Conservation (phyloP, 1,140 invertebrate genomes). For the Drosophila bocki region DNA sequence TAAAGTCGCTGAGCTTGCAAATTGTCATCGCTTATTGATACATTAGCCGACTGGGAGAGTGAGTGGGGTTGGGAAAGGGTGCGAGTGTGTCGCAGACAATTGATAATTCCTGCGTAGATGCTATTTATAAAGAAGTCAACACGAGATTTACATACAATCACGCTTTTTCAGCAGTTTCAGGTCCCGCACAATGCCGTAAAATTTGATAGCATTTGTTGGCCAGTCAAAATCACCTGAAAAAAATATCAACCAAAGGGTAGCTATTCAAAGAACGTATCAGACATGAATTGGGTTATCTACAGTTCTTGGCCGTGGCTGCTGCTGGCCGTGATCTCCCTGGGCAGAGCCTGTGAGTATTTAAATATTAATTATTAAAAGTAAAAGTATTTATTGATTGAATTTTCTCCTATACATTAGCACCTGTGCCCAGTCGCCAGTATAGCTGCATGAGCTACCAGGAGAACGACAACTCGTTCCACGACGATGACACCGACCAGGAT, state of each 20-base stretch:
- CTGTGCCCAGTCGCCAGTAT: slow-evolving; percentile 63
- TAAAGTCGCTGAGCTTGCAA: slow-evolving; percentile 58
- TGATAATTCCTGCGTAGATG: slow-evolving; percentile 27
- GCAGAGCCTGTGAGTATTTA: slow-evolving; percentile 51
- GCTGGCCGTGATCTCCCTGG: slow-evolving; percentile 43
- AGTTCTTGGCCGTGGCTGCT: slow-evolving; percentile 39
- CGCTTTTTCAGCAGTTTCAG: slow-evolving; percentile 26
- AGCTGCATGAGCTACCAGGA: slow-evolving; percentile 79
- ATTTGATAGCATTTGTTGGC: background rate
- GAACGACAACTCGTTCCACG: slow-evolving; percentile 66
- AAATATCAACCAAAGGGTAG: slow-evolving; percentile 1
- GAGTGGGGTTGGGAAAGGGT: background rate
- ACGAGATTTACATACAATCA: slow-evolving; percentile 19
- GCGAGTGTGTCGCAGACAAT: slow-evolving; percentile 25
- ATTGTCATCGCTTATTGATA: slow-evolving; percentile 54
- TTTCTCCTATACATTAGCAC: slow-evolving; percentile 21
- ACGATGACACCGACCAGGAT: slow-evolving; percentile 70
- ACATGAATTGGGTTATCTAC: slow-evolving; percentile 49
- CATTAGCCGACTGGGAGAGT: slow-evolving; percentile 9
- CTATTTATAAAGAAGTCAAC: slow-evolving; percentile 37
- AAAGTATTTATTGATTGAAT: background rate
- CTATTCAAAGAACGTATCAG: slow-evolving; percentile 8
- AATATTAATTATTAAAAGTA: background rate
- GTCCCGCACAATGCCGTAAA: slow-evolving; percentile 62
- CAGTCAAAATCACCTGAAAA: background rate